phyloP scores from a whole-genome alignment of 2,888 invertebrate species.

The Camptogramma bilineatum region DNA sequence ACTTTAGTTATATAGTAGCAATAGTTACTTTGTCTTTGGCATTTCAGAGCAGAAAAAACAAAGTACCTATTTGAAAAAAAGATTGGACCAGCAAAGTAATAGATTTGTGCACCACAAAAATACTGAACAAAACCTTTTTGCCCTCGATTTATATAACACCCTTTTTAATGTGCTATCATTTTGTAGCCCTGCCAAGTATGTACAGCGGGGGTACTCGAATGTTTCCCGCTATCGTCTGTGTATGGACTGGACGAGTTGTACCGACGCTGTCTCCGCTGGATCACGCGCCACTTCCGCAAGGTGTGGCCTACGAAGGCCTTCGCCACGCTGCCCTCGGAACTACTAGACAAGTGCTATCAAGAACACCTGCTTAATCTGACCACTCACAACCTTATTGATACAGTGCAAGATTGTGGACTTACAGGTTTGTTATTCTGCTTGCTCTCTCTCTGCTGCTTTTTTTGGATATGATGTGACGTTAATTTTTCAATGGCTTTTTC shows the following conservation, averaged over 20 bases:
- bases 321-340: constrained; percentile 92
- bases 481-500: too few relatives aligned
- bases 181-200: constrained; percentile 95
- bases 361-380: constrained; percentile 93
- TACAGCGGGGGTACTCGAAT: constrained; percentile 94
- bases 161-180: not conserved
- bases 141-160: too few relatives aligned
- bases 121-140: too few relatives aligned
- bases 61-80: too few relatives aligned
- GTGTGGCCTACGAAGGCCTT: constrained; percentile 97
- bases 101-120: too few relatives aligned
- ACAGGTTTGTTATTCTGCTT: constrained; percentile 69
- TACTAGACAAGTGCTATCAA: constrained; percentile 93
- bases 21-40: too few relatives aligned
- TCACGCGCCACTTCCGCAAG: constrained; percentile 91
- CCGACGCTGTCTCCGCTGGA: constrained; percentile 94
- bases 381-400: constrained; percentile 92
- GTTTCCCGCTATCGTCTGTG: constrained; percentile 93
- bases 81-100: too few relatives aligned
- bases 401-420: constrained; percentile 92
- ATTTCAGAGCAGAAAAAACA: too few relatives aligned
- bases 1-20: too few relatives aligned
- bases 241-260: constrained; percentile 95
- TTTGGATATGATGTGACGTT: too few relatives aligned
- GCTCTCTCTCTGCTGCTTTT: not conserved